phyloP scores from a whole-genome alignment of 2,113 vertebrate genomes.

The Aegithalos caudatus region DNA sequence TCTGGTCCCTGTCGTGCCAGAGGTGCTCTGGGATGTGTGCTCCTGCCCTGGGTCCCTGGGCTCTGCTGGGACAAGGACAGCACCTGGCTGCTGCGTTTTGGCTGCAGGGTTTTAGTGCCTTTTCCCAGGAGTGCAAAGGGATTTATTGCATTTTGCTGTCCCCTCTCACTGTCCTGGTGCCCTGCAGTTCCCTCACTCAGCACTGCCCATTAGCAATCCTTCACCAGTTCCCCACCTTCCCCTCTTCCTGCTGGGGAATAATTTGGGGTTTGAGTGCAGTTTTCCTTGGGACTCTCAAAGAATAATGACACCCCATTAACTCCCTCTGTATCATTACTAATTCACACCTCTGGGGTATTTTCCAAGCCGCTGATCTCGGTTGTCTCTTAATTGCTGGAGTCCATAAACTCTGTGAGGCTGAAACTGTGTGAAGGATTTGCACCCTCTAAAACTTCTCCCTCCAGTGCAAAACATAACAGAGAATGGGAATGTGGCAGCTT shows the following conservation, averaged over 20 bases:
- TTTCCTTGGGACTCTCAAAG: background rate
- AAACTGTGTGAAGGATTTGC: conserved; percentile 13
- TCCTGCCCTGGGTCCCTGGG: fast-evolving
- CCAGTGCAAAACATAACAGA: background rate
- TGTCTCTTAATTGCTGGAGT: conserved; percentile 21
- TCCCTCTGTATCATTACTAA: background rate
- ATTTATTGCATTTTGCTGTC: background rate
- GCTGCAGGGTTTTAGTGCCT: background rate
- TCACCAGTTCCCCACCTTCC: background rate
- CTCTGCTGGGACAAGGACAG: background rate
- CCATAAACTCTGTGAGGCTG: background rate
- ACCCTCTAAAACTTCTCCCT: conserved; percentile 35
- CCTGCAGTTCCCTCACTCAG: background rate
- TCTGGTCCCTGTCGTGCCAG: background rate
- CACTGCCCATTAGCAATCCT: background rate
- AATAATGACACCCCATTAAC: background rate
- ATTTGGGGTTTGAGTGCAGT: background rate
- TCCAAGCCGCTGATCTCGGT: background rate
- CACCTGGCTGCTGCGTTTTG: fast-evolving
- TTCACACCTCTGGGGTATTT: conserved; percentile 20
- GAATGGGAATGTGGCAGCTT: background rate
- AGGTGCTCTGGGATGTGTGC: background rate
- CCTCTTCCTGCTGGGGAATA: background rate
- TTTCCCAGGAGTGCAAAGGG: background rate
- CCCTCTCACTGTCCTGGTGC: background rate